Percentiles rank a stretch among this genome's conserved stretches.
Evolutionary conservation across 1,140 invertebrate genomes (phyloP).

Genomic region (Lepidostoma basale): DNA sequence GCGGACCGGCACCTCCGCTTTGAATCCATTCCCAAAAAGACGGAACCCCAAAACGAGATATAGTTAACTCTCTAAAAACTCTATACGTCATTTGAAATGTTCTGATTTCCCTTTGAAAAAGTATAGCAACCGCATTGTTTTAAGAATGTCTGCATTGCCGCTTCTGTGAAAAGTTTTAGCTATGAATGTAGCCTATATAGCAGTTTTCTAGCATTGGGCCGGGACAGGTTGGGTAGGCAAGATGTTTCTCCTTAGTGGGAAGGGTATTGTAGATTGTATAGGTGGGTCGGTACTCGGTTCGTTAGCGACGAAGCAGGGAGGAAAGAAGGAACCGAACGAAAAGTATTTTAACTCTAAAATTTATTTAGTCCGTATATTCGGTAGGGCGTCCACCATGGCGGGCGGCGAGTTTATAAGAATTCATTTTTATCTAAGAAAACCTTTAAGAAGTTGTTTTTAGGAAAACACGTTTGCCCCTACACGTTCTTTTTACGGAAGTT

Average conservation of each 20-base stretch:
- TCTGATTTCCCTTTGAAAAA: too few species aligned
- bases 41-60: not conserved
- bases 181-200: too few species aligned
- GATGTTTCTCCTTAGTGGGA: conserved; percentile 11
- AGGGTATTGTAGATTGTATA: conserved; percentile 18
- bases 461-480: conserved; percentile 20
- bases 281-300: conserved; percentile 18
- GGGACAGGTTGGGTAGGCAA: conserved; percentile 11
- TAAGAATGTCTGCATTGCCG: too few species aligned
- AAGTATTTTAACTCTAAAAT: conserved; percentile 43
- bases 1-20: conserved; percentile 28
- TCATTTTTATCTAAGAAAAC: conserved; percentile 31
- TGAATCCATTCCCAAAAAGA: conserved; percentile 9
- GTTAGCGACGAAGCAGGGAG: conserved; percentile 32
- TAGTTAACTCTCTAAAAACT: not conserved
- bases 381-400: conserved; percentile 10
- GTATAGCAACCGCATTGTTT: too few species aligned
- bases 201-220: too few species aligned
- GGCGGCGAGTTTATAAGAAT: conserved; percentile 37
- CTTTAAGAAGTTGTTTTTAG: conserved; percentile 26
- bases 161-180: too few species aligned
- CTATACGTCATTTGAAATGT: not conserved
- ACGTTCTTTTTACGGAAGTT: conserved; percentile 18
- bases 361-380: conserved; percentile 36
- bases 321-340: conserved; percentile 28